Base-by-base conservation (phyloP, 2,113 vertebrate genomes). In the Bucco capensis region DNA sequence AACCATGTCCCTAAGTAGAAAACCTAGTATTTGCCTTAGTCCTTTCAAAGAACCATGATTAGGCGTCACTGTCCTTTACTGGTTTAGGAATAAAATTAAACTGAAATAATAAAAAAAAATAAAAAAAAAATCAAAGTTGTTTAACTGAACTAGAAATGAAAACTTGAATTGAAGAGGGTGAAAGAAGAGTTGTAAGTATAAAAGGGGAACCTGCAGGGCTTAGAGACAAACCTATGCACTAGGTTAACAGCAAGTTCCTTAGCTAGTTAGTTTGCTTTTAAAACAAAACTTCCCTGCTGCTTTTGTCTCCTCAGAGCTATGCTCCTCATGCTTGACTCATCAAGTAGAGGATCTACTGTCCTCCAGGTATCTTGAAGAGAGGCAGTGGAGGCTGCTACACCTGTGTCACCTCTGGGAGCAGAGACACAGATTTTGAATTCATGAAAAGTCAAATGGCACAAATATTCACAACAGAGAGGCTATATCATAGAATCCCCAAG, bases 281-380 rank as follows among this genome's bases (percentile, higher is more conserved):
- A 35, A 64, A 65, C 1, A 4, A 46, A n/a, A 13, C 5, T 7
- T 9, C 50, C 14, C 19, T 67, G n/a, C 31, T 75, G 19, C 51
- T 72, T 19, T 53, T 33, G 8, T 19, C 7, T 76, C 25, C 33
- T 44, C 47, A 24, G 37, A 85, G 11, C 21, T 79, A 8, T 2
- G 3, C 22, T 58, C 23, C 35, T n/a, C 6, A 0, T 46, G 9
- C 38, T 17, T 10, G 3, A 38, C 35, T 9, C 33, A 4, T 12
- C 8, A n/a, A 37, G 12, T 12, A 65, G 12, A 15, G 12, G 31
- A n/a, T 21, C 27, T 76, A 8, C 42, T 54, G 27, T 23, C 12
- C 19, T 50, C 28, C 28, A 21, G 2, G 12, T 23, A 17, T 15
- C n/a, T 53, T n/a, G 42, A 44, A 35, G 7, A 0, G 2, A 86